Percentiles rank a stretch among this genome's conserved stretches.
These are phyloP conservation scores for Unio delphinus DNA, from an alignment of 2,888 invertebrate genomes.

Conservation along the genomic window DNA sequence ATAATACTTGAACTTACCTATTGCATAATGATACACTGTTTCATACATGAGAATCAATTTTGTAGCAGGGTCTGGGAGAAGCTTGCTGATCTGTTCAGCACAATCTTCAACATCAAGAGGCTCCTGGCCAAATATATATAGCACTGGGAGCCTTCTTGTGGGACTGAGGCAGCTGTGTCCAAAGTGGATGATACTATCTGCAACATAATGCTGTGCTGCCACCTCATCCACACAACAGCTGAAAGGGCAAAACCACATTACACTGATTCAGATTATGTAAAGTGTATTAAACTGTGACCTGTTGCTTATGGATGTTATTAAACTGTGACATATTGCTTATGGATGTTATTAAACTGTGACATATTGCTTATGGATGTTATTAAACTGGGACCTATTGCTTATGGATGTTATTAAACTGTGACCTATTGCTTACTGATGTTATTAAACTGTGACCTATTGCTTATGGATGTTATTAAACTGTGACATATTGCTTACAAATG, in stretches of 20 bases:
- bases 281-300: no score
- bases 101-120: constrained; percentile 74
- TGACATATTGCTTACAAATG: no score
- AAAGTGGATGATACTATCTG: constrained; percentile 91
- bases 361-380: no score
- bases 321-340: no score
- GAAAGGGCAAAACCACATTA: constrained; percentile 54
- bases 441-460: no score
- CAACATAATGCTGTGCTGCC: constrained; percentile 88
- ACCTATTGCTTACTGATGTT: no score
- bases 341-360: no score
- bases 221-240: constrained; percentile 93
- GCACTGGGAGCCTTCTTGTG: constrained; percentile 81
- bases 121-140: constrained; percentile 72
- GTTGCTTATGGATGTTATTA: no score
- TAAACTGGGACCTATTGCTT: no score
- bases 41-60: constrained; percentile 71
- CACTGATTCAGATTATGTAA: no score
- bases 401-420: no score
- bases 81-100: constrained; percentile 52
- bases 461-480: no score
- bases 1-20: constrained; percentile 49
- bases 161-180: constrained; percentile 88
- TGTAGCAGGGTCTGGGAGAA: constrained; percentile 45
- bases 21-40: constrained; percentile 65